Evolutionary conservation across 2,888 invertebrate species (phyloP).

Genomic region (Marronus borbonicus): DNA sequence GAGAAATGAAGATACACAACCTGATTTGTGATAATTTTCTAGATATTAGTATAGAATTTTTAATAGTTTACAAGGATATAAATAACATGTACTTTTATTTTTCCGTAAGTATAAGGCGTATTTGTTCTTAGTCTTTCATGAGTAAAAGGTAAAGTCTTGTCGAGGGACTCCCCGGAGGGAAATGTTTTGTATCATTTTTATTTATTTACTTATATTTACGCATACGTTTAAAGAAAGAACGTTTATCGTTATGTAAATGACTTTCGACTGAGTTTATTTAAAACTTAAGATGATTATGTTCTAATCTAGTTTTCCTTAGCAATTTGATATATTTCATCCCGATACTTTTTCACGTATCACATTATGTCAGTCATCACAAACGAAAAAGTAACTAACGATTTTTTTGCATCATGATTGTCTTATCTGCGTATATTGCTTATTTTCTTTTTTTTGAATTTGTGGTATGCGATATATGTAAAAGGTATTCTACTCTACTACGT

Average conservation of each 20-base stretch:
- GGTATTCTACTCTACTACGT: background rate
- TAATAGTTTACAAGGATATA: slow-evolving; percentile 46
- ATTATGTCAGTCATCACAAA: background rate
- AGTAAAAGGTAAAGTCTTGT: background rate
- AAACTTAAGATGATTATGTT: background rate
- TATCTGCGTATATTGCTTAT: background rate
- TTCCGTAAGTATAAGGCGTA: slow-evolving; percentile 32
- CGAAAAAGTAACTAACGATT: background rate
- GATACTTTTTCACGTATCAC: background rate
- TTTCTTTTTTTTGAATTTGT: background rate
- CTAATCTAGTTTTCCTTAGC: background rate
- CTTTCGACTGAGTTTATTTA: background rate
- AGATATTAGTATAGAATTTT: slow-evolving; percentile 53
- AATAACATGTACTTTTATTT: slow-evolving; percentile 48
- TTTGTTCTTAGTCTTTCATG: background rate
- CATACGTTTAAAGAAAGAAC: slow-evolving; percentile 6
- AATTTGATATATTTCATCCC: background rate
- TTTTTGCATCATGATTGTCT: background rate
- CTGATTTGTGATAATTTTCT: slow-evolving; percentile 58
- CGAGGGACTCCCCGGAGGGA: background rate
- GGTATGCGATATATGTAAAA: background rate
- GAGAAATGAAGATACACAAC: slow-evolving; percentile 42
- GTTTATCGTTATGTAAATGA: background rate
- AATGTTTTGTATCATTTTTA: slow-evolving; percentile 26
- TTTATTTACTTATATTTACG: slow-evolving; percentile 18